phyloP scores from a whole-genome alignment of 2,888 invertebrate genomes.

The Pyrochroa serraticornis region DNA sequence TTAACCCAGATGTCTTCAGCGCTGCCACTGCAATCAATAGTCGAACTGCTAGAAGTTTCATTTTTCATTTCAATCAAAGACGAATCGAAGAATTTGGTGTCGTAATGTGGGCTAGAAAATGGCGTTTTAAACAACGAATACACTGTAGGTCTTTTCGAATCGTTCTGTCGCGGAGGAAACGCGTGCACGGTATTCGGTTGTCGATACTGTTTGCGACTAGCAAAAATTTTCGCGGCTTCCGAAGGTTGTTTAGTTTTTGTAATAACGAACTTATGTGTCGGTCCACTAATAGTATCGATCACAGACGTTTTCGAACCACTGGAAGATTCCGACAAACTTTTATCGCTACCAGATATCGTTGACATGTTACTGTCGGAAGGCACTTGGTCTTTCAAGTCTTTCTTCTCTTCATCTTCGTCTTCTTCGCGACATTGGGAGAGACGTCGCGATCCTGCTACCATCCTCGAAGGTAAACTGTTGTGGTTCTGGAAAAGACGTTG shows the following conservation, averaged over 20 bases:
- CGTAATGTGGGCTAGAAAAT: slow-evolving; percentile 70
- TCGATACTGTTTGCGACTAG: slow-evolving; percentile 59
- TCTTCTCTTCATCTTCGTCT: slow-evolving; percentile 74
- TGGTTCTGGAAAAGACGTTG: slow-evolving; percentile 77
- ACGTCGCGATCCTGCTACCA: slow-evolving; percentile 66
- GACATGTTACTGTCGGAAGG: slow-evolving; percentile 48
- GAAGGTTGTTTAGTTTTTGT: slow-evolving; percentile 59
- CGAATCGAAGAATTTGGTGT: slow-evolving; percentile 82
- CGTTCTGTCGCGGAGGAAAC: slow-evolving; percentile 64
- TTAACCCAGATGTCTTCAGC: slow-evolving; percentile 76
- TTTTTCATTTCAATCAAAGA: slow-evolving; percentile 82
- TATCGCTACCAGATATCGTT: slow-evolving; percentile 56
- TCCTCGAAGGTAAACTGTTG: slow-evolving; percentile 71
- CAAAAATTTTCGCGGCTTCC: slow-evolving; percentile 59
- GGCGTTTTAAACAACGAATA: slow-evolving; percentile 66
- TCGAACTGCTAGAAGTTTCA: slow-evolving; percentile 67
- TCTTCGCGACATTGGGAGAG: slow-evolving; percentile 84
- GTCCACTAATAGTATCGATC: slow-evolving; percentile 56
- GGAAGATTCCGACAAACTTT: slow-evolving; percentile 54
- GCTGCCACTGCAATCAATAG: slow-evolving; percentile 63
- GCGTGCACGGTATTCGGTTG: slow-evolving; percentile 71
- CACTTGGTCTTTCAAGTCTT: slow-evolving; percentile 40
- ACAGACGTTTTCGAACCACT: slow-evolving; percentile 57
- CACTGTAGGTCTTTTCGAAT: slow-evolving; percentile 65
- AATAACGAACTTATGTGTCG: slow-evolving; percentile 64